Evolutionary conservation across 2,888 invertebrate species (phyloP), one percentile per base, ranked within the genome.

Genomic region (Heliconius cydno): DNA sequence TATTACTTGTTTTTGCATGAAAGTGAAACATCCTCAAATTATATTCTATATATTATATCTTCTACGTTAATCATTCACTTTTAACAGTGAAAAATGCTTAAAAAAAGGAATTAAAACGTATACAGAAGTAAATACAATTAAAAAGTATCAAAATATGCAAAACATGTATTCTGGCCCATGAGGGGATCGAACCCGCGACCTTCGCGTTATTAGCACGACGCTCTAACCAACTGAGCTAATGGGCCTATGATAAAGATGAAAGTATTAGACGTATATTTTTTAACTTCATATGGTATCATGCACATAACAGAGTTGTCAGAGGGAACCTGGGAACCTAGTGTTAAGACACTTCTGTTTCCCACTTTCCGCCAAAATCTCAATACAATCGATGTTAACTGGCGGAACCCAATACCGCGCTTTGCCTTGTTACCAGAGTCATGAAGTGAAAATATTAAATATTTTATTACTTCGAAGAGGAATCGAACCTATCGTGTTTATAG

Each of bases 121-220:
- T 57, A 57, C 22, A 57, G 9, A 57, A 9, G 22, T 22, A 57
- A 57, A 19, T 19, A 52, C 15, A 6, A 46, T 46, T 34, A 7
- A 34, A 34, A 34, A 7, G 34, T 7, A 34, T 34, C 41, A 46
- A 46, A 46, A 46, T 46, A 15, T 46, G 15, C 46, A 68, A n/a
- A 70, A 70, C 3, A 19, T 63, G 0, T 25, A 0, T 28, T 28
- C 12, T 65, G 65, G 65, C 65, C 65, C 66, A 66, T 30, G 66
- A 66, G 66, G 66, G 66, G 66, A 66, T 66, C 66, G 66, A 66
- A 66, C 66, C 66, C 66, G 66, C 65, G 25, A 25, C 65, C 65
- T 65, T 65, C 65, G 65, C 65, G 65, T 65, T 65, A 65, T 25
- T 65, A 65, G 65, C 65, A 25, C 65, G 65, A 65, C 65, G 65